Evolutionary conservation across 2,797 vertebrate species (phyloP).

Genomic region (Darevskia mixta): DNA sequence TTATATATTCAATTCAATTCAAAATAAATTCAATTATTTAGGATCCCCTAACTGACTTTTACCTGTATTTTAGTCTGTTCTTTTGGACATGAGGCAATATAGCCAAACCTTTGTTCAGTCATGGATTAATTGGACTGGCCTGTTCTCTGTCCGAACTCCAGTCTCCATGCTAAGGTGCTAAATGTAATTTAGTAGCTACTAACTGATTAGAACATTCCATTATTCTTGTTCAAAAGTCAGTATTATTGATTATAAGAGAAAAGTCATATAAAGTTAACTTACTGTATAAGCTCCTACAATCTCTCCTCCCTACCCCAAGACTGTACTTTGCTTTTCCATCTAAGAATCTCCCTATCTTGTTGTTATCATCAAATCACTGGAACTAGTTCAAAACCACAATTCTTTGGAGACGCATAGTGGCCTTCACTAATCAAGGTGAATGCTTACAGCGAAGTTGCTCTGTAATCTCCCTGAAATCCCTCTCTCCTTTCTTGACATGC

Average conservation of each 20-base stretch:
- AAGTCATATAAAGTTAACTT: slow-evolving; percentile 19
- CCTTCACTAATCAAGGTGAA: slow-evolving; percentile 41
- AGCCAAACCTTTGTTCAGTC: neutral
- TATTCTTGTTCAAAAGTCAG: neutral
- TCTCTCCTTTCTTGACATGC: slow-evolving; percentile 25
- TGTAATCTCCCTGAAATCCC: slow-evolving; percentile 35
- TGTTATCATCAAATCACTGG: slow-evolving; percentile 27
- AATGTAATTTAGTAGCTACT: neutral
- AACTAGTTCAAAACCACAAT: slow-evolving; percentile 41
- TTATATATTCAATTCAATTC: too few species aligned
- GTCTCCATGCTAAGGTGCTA: neutral
- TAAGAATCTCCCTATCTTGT: slow-evolving; percentile 2
- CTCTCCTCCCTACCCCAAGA: neutral
- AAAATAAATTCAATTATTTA: too few species aligned
- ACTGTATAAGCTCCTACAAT: neutral
- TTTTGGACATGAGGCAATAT: neutral
- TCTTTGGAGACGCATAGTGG: slow-evolving; percentile 33
- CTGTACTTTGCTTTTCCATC: slow-evolving; percentile 9
- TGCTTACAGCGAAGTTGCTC: slow-evolving; percentile 47
- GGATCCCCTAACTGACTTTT: too few species aligned
- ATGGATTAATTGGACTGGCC: neutral
- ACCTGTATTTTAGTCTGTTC: too few species aligned
- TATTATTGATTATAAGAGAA: neutral
- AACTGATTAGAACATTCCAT: neutral
- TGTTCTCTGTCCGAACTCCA: neutral